Conservation (phyloP, 2,888 invertebrate species). For the Eremobia ochroleuca region DNA sequence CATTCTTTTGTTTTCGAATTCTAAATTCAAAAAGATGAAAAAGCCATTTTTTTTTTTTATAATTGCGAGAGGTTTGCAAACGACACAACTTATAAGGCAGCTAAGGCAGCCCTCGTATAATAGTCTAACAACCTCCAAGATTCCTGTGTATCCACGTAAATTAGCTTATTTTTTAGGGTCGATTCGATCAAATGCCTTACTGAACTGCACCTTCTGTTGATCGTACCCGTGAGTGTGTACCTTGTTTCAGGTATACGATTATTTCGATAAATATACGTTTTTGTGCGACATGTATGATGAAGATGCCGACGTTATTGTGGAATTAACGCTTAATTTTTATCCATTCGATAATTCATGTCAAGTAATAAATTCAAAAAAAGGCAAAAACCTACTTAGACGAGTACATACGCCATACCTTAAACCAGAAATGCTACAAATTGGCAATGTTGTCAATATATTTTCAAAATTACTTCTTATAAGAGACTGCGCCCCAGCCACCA, state of each 20-base stretch:
- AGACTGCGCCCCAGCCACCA: slow-evolving; percentile 94
- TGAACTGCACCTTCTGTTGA: no score
- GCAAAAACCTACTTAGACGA: slow-evolving; percentile 92
- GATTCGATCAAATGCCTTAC: no score
- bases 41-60: no score
- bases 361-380: slow-evolving; percentile 92
- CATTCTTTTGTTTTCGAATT: no score
- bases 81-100: no score
- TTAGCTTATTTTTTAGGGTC: no score
- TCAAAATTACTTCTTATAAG: slow-evolving; percentile 93
- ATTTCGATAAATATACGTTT: slow-evolving; percentile 91
- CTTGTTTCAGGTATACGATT: slow-evolving; percentile 85
- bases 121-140: no score
- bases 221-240: no score
- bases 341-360: slow-evolving; percentile 95
- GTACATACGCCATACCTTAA: slow-evolving; percentile 92
- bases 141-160: no score
- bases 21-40: no score
- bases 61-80: no score
- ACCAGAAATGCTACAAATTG: slow-evolving; percentile 93
- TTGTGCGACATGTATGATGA: slow-evolving; percentile 96
- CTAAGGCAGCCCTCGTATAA: no score
- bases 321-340: slow-evolving; percentile 94
- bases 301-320: slow-evolving; percentile 92
- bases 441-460: slow-evolving; percentile 94